These are phyloP conservation scores for Syrista parreyssii DNA, from an alignment of 2,888 invertebrate genomes.

Conservation along the genomic window DNA sequence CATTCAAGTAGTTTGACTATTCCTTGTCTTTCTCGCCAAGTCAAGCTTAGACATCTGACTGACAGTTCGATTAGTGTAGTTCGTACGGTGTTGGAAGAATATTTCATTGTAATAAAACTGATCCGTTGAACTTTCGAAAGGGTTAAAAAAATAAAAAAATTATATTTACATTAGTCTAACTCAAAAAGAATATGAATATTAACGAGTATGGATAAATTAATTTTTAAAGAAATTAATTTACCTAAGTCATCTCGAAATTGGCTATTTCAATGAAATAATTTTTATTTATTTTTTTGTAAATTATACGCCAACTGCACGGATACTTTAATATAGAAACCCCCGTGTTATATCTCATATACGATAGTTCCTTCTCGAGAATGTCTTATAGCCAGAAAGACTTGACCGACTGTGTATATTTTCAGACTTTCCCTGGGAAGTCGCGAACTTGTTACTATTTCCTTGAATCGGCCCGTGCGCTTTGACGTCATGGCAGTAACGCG, in stretches of 20 bases:
- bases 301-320: not conserved
- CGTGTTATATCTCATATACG: not conserved
- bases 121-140: not conserved
- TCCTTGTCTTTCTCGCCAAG: not conserved
- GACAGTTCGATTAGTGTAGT: not conserved
- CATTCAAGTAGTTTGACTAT: not conserved
- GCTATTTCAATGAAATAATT: not conserved
- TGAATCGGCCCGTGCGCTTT: not conserved
- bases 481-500: not conserved
- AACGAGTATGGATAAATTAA: not conserved
- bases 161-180: not conserved
- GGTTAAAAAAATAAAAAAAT: no score
- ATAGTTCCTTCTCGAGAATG: not conserved
- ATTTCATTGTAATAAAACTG: not conserved
- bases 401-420: conserved; percentile 6
- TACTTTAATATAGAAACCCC: not conserved
- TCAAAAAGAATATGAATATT: not conserved
- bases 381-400: conserved; percentile 1
- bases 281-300: no score
- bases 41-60: not conserved
- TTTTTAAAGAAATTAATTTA: not conserved
- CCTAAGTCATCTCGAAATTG: not conserved
- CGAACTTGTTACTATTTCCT: not conserved
- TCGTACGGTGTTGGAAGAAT: not conserved
- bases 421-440: conserved; percentile 6